Base-by-base conservation (phyloP, 1,140 invertebrate genomes). In the Drosophila tani region DNA sequence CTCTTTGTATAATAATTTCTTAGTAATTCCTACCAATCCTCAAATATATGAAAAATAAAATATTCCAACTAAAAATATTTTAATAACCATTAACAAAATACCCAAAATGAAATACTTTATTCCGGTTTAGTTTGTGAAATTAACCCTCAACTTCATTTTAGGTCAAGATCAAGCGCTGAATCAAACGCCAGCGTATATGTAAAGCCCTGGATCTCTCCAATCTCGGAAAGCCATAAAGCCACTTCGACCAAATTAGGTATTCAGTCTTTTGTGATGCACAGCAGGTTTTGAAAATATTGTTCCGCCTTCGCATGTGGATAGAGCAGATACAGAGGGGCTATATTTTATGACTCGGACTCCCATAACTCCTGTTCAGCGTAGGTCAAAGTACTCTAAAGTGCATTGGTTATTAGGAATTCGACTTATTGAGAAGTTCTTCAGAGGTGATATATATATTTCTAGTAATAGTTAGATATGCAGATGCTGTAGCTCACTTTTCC, bases 181-280 rank as follows among this genome's bases (percentile, higher is more conserved):
- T 67, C 58, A 47, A 60, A 45, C 56, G 15, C 57, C 12, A 43
- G 51, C 17, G n/a, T 35, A 46, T 70, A 29, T 27, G 51, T 38
- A 55, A 55, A 70, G 63, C 63, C 63, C 49, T 67, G 67, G 67
- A 70, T 55, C 40, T 70, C 47, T 41, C 50, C 49, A 63, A 67
- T 35, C 40, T 56, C 17, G 9, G 27, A 32, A 69, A 45, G 38
- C 47, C 24, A 53, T 38, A 53, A 53, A 69, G 67, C 47, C 12
- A 53, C 49, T 27, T 69, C 24, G n/a, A 8, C 63, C 63, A 43
- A 70, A 70, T 70, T 70, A 53, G 62, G 67, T 70, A 70, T 67
- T 62, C 67, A 70, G 14, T 51, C 67, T 70, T 70, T 70, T 67
- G 49, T 67, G 67, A 70, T 53, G 63, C 62, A 70, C 67, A 67